Evolutionary conservation across 1,140 invertebrate species (phyloP), one percentile per base, ranked within the genome.

Genomic region (Neodiprion lecontei): DNA sequence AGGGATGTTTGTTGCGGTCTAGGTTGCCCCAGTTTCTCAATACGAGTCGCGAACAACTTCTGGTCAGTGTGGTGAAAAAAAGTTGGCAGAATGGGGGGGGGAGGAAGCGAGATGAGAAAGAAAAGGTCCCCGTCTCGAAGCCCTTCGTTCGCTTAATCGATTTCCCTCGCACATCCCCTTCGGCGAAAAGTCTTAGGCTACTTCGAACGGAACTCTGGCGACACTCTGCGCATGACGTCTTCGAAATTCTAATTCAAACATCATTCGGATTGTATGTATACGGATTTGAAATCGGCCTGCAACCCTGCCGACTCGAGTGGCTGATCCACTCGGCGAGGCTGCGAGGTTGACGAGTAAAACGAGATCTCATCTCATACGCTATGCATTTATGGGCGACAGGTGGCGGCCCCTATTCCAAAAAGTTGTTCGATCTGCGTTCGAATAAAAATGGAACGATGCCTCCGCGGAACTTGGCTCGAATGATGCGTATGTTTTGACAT

Each of bases 201-300:
- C 53, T 61, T 12, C n/a, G 11, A 17, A 12, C 53, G 11, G 9
- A 14, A 17, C 11, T 17, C 4, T 17, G n/a, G 9, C 53, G 9
- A 5, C n/a, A 7, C n/a, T 9, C 11, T 61, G n/a, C 53, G 11
- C n/a, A 61, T 61, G 50, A 76, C 68, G 72, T 23, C 76, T 74
- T 74, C 74, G 67, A 74, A 48, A 74, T 72, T 67, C 72, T 69
- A 65, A 74, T 77, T 77, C 72, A 72, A 77, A 74, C 74, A 77
- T 74, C 73, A 47, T 72, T 72, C 28, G 17, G 53, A 74, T 65
- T 21, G 61, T 40, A 40, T 40, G 28, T 61, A 61, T 61, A 61
- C 53, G 5, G 28, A 40, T 40, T 40, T 40, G 28, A 5, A 40
- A 61, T 61, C n/a, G 0, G 53, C 7, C 53, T 12, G n/a, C 11